phyloP scores from a whole-genome alignment of 1,140 invertebrate genomes.

The Calephelis nemesis region DNA sequence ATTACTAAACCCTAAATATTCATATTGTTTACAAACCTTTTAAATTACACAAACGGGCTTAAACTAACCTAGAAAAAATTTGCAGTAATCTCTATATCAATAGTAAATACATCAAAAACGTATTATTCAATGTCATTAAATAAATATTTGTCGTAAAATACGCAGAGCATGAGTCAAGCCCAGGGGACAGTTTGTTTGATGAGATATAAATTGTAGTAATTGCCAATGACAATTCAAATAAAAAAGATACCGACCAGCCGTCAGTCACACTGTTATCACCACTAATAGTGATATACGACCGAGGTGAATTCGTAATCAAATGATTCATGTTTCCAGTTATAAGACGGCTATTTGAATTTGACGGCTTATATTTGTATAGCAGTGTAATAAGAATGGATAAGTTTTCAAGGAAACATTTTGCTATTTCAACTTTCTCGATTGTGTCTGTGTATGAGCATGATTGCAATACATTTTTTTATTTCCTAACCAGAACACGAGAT shows the following conservation, averaged over 20 bases:
- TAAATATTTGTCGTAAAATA: constrained; percentile 8
- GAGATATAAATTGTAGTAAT: constrained; percentile 11
- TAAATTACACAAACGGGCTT: no score
- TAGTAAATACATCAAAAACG: constrained; percentile 1
- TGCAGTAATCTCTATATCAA: background rate
- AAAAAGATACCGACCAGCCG: constrained; percentile 6
- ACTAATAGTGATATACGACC: constrained; percentile 14
- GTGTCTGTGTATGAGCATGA: no score
- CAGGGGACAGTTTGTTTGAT: constrained; percentile 2
- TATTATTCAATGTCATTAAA: constrained; percentile 11
- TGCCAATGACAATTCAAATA: constrained; percentile 13
- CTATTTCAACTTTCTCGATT: no score
- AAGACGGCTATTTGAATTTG: background rate
- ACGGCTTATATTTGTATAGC: background rate
- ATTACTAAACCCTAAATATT: no score
- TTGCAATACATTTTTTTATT: no score
- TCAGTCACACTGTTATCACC: constrained; percentile 17
- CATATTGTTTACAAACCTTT: no score
- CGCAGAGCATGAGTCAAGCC: constrained; percentile 3
- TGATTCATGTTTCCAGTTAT: constrained; percentile 16
- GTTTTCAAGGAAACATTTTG: no score
- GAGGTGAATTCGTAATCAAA: constrained; percentile 14
- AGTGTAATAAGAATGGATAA: no score
- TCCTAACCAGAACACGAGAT: no score
- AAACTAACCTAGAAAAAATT: background rate